Base-by-base conservation (phyloP, 2,113 vertebrate genomes). In the Sula dactylatra region DNA sequence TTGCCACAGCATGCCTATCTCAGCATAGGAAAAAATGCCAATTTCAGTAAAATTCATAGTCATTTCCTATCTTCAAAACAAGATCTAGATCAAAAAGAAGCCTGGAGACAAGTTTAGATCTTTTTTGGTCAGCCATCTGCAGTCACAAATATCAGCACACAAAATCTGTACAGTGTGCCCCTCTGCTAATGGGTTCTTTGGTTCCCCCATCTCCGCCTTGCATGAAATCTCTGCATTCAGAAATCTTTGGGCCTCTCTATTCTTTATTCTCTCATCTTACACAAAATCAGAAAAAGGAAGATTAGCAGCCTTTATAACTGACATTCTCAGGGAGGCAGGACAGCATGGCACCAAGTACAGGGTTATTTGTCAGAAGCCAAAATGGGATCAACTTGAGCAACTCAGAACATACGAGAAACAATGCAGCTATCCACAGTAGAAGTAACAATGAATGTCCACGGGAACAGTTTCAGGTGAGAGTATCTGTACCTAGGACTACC, bases 121-220 rank as follows among this genome's bases (percentile, higher is more conserved):
- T 24, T 20, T 44, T 64, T 8, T 16, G 65, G 22, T 21, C 40
- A 42, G 72, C 15, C 26, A 15, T 10, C 29, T 40, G 44, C 32
- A 69, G 64, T 25, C 36, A 13, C 38, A 49, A 45, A 7, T 4
- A 22, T 18, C 49, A 25, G 42, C 55, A 47, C 62, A 17, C 18
- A 13, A 5, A 29, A 31, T 2, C 54, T 10, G 12, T 8, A 15
- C 5, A 13, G 7, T 3, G 2, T 3, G 31, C 5, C 88, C 64
- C 58, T 12, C 27, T 8, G 17, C 9, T 12, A 36, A 61, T 2
- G 62, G 50, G 20, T 2, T 21, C 8, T 22, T 42, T 4, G 21
- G 5, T 24, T 54, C 55, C 52, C 45, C 45, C 50, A 32, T 11
- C 40, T 31, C 67, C 12, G 38, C 47, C 25, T 5, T 11, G 21